phyloP scores from a whole-genome alignment of 92 coral and sea anemone species.

The Desmophyllum pertusum region DNA sequence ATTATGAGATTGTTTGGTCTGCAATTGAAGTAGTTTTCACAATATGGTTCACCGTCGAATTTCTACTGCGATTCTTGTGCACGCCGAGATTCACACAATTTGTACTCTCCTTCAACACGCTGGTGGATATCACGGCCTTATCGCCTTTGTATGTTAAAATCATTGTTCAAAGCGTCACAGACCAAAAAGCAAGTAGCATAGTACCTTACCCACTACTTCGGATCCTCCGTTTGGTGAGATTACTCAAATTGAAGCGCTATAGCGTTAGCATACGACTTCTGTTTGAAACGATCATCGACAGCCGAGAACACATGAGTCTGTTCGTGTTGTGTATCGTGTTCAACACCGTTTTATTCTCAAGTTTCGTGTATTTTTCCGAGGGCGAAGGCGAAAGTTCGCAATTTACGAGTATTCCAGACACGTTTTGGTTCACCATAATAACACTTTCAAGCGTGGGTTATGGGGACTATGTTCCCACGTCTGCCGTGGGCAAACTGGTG shows the following conservation, averaged over 20 bases:
- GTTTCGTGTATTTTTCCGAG: slow-evolving; percentile 73
- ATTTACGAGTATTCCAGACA: slow-evolving; percentile 75
- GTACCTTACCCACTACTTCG: slow-evolving; percentile 69
- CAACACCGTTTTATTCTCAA: slow-evolving; percentile 71
- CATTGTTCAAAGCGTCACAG: slow-evolving; percentile 19
- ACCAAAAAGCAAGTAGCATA: slow-evolving; percentile 17
- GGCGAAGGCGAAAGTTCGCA: slow-evolving; percentile 61
- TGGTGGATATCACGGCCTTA: slow-evolving; percentile 73
- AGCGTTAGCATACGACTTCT: slow-evolving; percentile 78
- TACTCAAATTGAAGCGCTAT: slow-evolving; percentile 72
- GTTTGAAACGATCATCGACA: slow-evolving; percentile 81
- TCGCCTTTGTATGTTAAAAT: slow-evolving; percentile 70
- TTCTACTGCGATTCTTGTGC: slow-evolving; percentile 62
- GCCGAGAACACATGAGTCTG: slow-evolving; percentile 68
- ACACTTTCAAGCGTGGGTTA: slow-evolving; percentile 90
- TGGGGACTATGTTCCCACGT: slow-evolving; percentile 83
- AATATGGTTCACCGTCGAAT: slow-evolving; percentile 86
- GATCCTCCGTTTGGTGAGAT: slow-evolving; percentile 61
- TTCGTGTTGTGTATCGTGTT: slow-evolving; percentile 69
- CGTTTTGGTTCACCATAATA: slow-evolving; percentile 86
- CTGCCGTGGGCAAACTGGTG: slow-evolving; percentile 74
- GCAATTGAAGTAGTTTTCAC: slow-evolving; percentile 75
- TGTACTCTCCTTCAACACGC: slow-evolving; percentile 58
- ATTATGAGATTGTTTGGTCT: slow-evolving; percentile 62
- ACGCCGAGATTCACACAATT: slow-evolving; percentile 66